Conservation (phyloP, 1,140 invertebrate species). For the Ylistrum balloti region DNA sequence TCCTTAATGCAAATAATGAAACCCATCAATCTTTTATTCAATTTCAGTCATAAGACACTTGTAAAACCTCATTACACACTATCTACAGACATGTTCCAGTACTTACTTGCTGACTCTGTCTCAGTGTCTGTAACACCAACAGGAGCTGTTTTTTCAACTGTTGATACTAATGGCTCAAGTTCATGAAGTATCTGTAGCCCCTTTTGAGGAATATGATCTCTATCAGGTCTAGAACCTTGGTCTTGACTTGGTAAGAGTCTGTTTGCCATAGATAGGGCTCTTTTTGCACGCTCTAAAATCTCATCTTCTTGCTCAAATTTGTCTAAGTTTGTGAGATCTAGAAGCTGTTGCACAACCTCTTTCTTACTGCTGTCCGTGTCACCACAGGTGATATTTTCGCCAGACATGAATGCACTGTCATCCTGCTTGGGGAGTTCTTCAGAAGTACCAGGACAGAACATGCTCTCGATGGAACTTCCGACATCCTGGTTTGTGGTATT, state of each 20-base stretch:
- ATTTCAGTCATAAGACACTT: too few relatives aligned
- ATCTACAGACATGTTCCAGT: too few relatives aligned
- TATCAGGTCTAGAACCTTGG: not conserved
- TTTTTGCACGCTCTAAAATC: conserved; percentile 62
- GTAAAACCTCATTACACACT: too few relatives aligned
- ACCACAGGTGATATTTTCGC: not conserved
- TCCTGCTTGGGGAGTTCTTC: not conserved
- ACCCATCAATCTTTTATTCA: too few relatives aligned
- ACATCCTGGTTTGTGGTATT: conserved; percentile 60
- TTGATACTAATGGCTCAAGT: conserved; percentile 60
- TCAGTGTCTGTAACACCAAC: not conserved
- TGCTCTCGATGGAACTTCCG: not conserved
- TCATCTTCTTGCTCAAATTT: conserved; percentile 63
- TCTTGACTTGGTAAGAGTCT: conserved; percentile 62
- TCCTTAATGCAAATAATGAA: too few relatives aligned
- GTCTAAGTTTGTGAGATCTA: conserved; percentile 60
- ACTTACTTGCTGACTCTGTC: conserved; percentile 52
- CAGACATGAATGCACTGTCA: not conserved
- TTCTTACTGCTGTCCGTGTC: not conserved
- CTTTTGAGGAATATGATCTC: not conserved
- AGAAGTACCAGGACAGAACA: not conserved
- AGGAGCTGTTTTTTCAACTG: not conserved
- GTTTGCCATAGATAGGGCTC: conserved; percentile 64
- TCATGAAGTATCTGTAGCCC: conserved; percentile 51
- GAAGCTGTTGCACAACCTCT: conserved; percentile 49